Evolutionary conservation across 2,888 invertebrate genomes (phyloP).

Genomic region (Morpho deidamia): DNA sequence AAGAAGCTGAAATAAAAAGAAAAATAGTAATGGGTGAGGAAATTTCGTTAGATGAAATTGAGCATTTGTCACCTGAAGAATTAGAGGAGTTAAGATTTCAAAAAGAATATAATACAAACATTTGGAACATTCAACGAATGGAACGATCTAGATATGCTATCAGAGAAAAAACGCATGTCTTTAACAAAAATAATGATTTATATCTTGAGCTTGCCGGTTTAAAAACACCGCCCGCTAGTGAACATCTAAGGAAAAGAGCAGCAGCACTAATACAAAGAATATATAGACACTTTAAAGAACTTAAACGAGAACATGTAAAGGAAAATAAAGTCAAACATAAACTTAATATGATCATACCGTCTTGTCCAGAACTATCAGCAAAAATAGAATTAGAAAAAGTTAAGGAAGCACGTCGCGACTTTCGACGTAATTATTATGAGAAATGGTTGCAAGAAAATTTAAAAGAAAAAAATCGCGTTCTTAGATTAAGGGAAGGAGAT

Average conservation of each 20-base stretch:
- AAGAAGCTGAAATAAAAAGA: constrained; percentile 45
- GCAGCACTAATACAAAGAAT: constrained; percentile 44
- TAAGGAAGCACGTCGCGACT: constrained; percentile 60
- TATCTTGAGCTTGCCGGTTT: constrained; percentile 60
- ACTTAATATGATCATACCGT: constrained; percentile 78
- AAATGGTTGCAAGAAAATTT: constrained; percentile 60
- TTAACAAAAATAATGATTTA: constrained; percentile 48
- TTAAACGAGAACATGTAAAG: constrained; percentile 52
- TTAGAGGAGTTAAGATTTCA: constrained; percentile 37
- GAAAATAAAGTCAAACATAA: constrained; percentile 61
- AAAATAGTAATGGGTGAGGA: constrained; percentile 49
- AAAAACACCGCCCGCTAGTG: constrained; percentile 45
- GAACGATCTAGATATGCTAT: constrained; percentile 46
- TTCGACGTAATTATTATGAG: constrained; percentile 61
- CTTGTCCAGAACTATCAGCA: constrained; percentile 61
- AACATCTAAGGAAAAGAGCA: constrained; percentile 41
- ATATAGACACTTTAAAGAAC: constrained; percentile 61
- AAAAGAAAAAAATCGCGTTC: constrained; percentile 69
- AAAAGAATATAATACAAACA: constrained; percentile 45
- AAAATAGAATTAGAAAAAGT: constrained; percentile 66
- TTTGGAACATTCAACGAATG: constrained; percentile 61
- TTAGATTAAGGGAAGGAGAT: constrained; percentile 71
- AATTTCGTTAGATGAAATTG: constrained; percentile 35
- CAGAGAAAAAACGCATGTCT: constrained; percentile 39
- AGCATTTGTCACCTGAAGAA: constrained; percentile 45